Conservation (phyloP, 1,140 invertebrate species). For the Caenorhabditis brenneri region DNA sequence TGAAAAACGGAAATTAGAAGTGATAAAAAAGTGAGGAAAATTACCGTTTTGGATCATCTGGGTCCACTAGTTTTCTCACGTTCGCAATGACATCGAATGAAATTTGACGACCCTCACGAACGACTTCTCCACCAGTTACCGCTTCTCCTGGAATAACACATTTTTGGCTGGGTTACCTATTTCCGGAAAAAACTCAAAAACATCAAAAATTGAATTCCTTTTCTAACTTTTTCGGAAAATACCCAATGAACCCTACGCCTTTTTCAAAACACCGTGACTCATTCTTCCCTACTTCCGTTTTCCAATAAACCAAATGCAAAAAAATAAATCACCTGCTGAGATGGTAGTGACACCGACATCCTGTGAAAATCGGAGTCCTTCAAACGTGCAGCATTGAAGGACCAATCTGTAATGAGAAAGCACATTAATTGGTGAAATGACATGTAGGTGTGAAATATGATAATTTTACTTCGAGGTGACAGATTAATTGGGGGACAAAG, state of each 20-base stretch:
- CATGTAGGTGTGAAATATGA: no score
- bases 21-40: background rate
- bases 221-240: no score
- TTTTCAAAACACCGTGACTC: background rate
- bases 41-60: conserved; percentile 48
- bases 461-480: no score
- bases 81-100: conserved; percentile 70
- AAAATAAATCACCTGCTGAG: conserved; percentile 1
- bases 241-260: no score
- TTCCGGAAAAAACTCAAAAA: no score
- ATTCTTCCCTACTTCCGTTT: no score
- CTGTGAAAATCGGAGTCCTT: conserved; percentile 68
- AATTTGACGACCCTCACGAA: conserved; percentile 65
- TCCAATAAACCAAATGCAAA: no score
- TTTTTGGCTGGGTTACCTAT: no score
- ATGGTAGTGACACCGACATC: conserved; percentile 67
- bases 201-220: no score
- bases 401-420: conserved; percentile 59
- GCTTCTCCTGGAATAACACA: conserved; percentile 60
- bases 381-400: conserved; percentile 69
- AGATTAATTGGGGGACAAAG: no score
- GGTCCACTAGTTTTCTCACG: conserved; percentile 64
- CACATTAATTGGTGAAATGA: no score
- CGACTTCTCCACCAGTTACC: conserved; percentile 67
- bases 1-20: background rate